phyloP scores from a whole-genome alignment of 2,113 vertebrate species.

The Petromus typicus region DNA sequence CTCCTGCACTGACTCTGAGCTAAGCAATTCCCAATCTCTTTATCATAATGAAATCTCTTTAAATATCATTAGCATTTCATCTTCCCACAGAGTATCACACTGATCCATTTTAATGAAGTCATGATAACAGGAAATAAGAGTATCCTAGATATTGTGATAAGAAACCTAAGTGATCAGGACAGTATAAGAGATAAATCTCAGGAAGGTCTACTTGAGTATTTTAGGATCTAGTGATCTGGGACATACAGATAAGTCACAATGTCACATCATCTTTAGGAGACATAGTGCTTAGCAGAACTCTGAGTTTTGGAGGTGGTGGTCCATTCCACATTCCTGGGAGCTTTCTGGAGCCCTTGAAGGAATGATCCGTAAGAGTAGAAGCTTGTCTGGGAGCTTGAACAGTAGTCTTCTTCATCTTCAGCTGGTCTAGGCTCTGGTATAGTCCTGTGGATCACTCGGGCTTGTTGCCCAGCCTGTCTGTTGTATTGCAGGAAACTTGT shows the following conservation, averaged over 20 bases:
- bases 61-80: background rate
- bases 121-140: background rate
- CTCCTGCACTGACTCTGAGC: background rate
- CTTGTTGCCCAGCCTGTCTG: background rate
- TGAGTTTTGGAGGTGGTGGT: background rate
- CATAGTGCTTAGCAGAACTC: background rate
- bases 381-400: background rate
- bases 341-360: background rate
- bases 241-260: background rate
- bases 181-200: background rate
- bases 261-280: background rate
- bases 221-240: background rate
- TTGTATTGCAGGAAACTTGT: background rate
- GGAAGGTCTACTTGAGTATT: background rate
- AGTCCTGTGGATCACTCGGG: background rate
- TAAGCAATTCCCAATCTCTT: background rate
- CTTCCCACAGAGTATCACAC: background rate
- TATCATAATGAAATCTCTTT: slow-evolving; percentile 35
- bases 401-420: background rate
- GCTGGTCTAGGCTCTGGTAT: background rate
- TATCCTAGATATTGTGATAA: background rate
- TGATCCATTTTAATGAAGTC: background rate
- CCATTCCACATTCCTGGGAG: background rate
- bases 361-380: too few species aligned
- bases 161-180: background rate